Conservation (phyloP, 2,888 invertebrate genomes). For the Sialis fuliginosa region DNA sequence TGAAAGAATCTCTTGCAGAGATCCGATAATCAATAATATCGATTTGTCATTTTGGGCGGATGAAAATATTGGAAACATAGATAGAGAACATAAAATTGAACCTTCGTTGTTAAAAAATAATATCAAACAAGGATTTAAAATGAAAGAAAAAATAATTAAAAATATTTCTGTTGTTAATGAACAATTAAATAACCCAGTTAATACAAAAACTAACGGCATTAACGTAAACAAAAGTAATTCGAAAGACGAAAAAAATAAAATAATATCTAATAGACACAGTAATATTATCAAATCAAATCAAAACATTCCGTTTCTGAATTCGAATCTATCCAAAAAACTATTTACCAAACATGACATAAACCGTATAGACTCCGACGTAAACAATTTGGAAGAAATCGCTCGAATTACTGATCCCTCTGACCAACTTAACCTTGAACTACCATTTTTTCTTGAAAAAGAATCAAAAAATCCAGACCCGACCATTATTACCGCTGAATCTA, state of each 20-base stretch:
- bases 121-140: too few relatives aligned
- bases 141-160: background rate
- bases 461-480: background rate
- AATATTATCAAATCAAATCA: too few relatives aligned
- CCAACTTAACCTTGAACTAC: background rate
- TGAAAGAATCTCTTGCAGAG: constrained; percentile 35
- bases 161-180: background rate
- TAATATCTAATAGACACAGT: background rate
- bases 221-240: too few relatives aligned
- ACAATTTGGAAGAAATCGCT: background rate
- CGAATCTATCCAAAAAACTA: too few relatives aligned
- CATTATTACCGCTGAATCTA: too few relatives aligned
- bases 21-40: constrained; percentile 32
- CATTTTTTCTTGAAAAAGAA: background rate
- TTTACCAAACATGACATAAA: too few relatives aligned
- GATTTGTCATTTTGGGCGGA: constrained; percentile 45
- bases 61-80: constrained; percentile 8
- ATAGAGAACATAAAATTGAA: background rate
- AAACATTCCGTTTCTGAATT: too few relatives aligned
- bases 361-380: background rate
- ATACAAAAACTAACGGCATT: background rate
- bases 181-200: background rate
- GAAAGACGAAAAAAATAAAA: background rate
- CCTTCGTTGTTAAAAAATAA: too few relatives aligned
- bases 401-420: background rate